Conservation (phyloP, 2,113 vertebrate species). For the Tringa solitaria region DNA sequence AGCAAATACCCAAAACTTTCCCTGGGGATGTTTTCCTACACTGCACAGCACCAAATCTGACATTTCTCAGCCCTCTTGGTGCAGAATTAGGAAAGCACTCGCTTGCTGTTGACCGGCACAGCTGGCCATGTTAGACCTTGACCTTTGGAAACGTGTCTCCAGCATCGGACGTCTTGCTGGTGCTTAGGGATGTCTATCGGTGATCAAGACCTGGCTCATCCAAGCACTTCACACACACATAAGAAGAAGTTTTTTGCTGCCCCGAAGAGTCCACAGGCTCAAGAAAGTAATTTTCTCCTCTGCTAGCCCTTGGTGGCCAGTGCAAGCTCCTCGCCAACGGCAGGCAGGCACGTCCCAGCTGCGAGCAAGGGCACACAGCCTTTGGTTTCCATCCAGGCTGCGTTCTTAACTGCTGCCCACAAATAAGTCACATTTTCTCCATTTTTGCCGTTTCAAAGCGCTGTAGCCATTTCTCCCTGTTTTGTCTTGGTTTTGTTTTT, state of each 20-base stretch:
- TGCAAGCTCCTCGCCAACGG: not conserved
- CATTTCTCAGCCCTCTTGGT: not conserved
- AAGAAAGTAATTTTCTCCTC: not conserved
- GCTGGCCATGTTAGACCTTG: not conserved
- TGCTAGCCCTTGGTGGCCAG: not conserved
- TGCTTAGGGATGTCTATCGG: not conserved
- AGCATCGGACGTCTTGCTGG: not conserved
- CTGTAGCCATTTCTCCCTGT: not conserved
- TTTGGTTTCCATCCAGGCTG: not conserved
- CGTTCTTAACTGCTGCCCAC: not conserved
- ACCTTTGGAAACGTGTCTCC: not conserved
- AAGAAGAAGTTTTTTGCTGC: not conserved
- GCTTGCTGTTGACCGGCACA: fast-evolving
- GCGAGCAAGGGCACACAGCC: not conserved
- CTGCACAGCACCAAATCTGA: not conserved
- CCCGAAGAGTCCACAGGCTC: not conserved
- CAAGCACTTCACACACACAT: fast-evolving
- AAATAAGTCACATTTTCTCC: not conserved
- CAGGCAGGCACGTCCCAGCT: not conserved
- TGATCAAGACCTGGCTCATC: not conserved
- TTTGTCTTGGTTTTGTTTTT: not conserved
- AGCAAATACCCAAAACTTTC: not conserved
- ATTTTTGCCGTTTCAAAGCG: not conserved
- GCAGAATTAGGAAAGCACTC: not conserved
- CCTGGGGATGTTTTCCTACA: not conserved